These are phyloP conservation scores for Hydropotes inermis DNA, from an alignment of 2,113 vertebrate genomes.

Conservation along the genomic window DNA sequence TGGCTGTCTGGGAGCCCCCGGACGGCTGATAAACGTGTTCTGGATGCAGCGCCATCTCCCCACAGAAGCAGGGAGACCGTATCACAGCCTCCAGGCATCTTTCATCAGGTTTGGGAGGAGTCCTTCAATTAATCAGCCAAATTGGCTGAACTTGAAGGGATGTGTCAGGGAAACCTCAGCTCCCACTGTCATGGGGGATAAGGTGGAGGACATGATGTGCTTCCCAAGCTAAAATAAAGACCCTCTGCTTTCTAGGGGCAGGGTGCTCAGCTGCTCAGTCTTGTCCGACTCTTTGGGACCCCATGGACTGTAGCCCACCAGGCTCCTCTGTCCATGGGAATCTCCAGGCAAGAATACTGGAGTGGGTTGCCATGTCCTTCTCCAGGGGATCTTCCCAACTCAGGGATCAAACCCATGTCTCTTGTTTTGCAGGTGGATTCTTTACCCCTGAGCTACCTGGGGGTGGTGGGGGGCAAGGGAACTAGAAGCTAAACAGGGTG, in stretches of 20 bases:
- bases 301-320: not conserved
- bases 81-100: not conserved
- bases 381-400: not conserved
- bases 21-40: not conserved
- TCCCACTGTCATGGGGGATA: accelerated
- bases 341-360: not conserved
- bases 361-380: not conserved
- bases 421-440: not conserved
- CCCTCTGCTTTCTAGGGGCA: not conserved
- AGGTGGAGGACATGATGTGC: accelerated
- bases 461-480: not conserved
- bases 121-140: not conserved
- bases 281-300: not conserved
- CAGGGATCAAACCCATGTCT: not conserved
- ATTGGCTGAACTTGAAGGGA: not conserved
- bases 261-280: not conserved
- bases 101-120: not conserved
- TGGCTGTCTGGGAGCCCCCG: not conserved
- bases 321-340: not conserved
- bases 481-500: not conserved
- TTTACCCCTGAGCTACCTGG: not conserved
- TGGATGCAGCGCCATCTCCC: not conserved
- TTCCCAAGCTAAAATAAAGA: not conserved
- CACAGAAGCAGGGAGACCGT: accelerated
- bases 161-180: not conserved